phyloP scores from a whole-genome alignment of 2,888 invertebrate species.

The Lasioglossum figueresi region DNA sequence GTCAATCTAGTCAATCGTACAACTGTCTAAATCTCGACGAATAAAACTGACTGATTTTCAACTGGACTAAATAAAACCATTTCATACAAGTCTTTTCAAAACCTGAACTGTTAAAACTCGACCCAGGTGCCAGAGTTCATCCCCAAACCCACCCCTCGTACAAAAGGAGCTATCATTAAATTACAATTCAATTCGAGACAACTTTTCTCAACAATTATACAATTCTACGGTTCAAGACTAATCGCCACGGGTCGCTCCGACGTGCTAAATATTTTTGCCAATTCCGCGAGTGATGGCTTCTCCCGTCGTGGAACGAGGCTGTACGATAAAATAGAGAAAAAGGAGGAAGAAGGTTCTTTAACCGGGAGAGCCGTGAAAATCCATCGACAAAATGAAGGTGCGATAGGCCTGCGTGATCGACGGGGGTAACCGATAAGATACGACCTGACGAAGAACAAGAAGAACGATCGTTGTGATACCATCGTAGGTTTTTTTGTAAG shows the following conservation, averaged over 20 bases:
- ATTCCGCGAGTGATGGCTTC: conserved; percentile 16
- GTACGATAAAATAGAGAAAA: neutral
- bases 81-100: neutral
- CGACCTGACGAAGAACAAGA: conserved; percentile 30
- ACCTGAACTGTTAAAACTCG: neutral
- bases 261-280: neutral
- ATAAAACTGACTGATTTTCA: neutral
- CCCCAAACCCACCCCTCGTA: neutral
- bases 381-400: conserved; percentile 23
- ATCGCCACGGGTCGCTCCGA: neutral
- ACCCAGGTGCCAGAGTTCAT: neutral
- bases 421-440: neutral
- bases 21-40: neutral
- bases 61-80: neutral
- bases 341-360: neutral
- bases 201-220: neutral
- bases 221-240: neutral
- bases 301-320: neutral
- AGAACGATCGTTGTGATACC: conserved; percentile 24
- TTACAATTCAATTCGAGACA: conserved; percentile 7
- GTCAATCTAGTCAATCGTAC: too few relatives aligned
- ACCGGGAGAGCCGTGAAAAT: neutral
- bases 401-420: conserved; percentile 46
- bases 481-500: neutral
- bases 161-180: neutral